phyloP scores from a whole-genome alignment of 1,140 invertebrate genomes.

The Bombus affinis region DNA sequence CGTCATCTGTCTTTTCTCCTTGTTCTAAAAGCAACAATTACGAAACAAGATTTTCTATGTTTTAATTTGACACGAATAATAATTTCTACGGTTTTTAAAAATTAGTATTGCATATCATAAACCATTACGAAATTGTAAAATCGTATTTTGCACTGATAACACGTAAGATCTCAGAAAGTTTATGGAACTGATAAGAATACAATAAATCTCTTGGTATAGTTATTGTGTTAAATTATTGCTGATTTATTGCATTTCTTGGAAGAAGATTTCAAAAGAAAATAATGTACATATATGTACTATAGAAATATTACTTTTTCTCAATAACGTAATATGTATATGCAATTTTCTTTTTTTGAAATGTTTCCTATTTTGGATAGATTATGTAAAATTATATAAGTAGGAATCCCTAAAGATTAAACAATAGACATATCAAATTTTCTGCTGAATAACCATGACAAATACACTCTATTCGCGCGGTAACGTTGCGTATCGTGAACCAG shows the following conservation, averaged over 20 bases:
- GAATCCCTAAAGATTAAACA: not conserved
- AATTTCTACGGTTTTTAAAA: too few relatives aligned
- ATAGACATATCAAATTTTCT: not conserved
- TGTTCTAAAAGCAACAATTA: too few relatives aligned
- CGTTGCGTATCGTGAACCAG: too few relatives aligned
- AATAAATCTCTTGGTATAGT: not conserved
- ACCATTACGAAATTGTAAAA: too few relatives aligned
- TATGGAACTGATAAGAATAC: slow-evolving; percentile 7
- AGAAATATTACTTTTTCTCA: too few relatives aligned
- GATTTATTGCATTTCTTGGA: not conserved
- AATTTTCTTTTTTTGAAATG: not conserved
- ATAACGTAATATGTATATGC: not conserved
- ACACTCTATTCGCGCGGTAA: not conserved
- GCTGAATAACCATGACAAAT: slow-evolving; percentile 16
- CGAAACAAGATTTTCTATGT: too few relatives aligned
- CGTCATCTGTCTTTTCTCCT: not conserved
- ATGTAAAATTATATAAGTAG: slow-evolving; percentile 22
- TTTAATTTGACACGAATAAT: too few relatives aligned
- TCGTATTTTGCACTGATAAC: not conserved
- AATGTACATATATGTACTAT: not conserved
- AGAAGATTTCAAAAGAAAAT: not conserved
- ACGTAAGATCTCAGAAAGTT: too few relatives aligned
- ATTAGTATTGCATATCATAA: too few relatives aligned
- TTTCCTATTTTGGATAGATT: not conserved
- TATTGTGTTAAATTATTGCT: not conserved